Conservation (phyloP, 2,797 vertebrate genomes). For the Crocodylus rhombifer region DNA sequence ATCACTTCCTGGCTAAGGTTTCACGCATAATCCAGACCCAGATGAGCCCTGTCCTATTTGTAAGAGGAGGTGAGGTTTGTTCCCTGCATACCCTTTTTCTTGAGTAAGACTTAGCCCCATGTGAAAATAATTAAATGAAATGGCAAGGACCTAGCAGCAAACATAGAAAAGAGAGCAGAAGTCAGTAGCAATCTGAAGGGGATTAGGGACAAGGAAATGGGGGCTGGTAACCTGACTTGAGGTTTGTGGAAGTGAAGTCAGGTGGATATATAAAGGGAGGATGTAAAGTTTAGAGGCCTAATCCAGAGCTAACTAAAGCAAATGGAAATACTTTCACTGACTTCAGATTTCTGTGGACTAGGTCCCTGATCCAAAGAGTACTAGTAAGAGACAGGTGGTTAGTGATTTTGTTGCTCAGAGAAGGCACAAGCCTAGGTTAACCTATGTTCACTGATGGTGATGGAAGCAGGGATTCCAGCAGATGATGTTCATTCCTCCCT, state of each 20-base stretch:
- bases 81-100: not conserved
- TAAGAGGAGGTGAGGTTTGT: not conserved
- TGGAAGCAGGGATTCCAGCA: not conserved
- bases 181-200: not conserved
- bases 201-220: not conserved
- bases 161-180: not conserved
- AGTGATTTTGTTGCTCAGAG: not conserved
- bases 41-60: not conserved
- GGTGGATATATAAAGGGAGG: not conserved
- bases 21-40: not conserved
- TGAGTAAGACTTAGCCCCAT: not conserved
- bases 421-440: not conserved
- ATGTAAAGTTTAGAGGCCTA: fast-evolving
- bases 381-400: fast-evolving
- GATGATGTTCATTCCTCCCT: not conserved
- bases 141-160: not conserved
- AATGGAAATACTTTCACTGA: fast-evolving
- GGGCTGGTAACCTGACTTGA: not conserved
- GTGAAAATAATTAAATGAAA: not conserved
- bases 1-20: not conserved
- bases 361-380: not conserved
- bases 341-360: not conserved
- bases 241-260: not conserved
- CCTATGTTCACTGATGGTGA: not conserved
- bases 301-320: not conserved